Base-by-base conservation (phyloP, 1,140 invertebrate species). In the Drosophila ambigua region DNA sequence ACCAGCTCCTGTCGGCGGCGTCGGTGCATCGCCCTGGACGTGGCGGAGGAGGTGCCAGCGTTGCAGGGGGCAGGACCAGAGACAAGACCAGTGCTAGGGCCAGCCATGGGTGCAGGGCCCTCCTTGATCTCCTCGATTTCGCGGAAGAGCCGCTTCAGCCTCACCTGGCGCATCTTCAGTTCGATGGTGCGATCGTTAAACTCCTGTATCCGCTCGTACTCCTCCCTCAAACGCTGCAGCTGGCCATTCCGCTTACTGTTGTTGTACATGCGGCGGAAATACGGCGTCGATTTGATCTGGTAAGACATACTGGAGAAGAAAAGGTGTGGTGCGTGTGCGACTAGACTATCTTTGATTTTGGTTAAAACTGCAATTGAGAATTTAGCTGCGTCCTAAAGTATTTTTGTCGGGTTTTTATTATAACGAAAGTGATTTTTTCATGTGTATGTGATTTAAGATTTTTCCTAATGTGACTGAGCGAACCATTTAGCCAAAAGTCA, bases 111-210 rank as follows among this genome's bases (percentile, higher is more conserved):
- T n/a, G n/a, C 13, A 50, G 24, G 7, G 8, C 58, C 51, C 16
- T 77, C 83, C 39, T 87, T 91, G 2, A 91, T 87, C 7, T 91
- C 89, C 46, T 91, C 89, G 15, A 91, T 91, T 31, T 91, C 79
- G 4, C 79, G 73, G 23, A 91, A 91, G 2, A 91, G 51, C 1
- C 89, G 81, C 72, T 87, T 91, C 16, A 91, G 43, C 0, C 89
- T 85, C 61, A 91, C 79, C 54, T 91, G 76, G 0, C 89, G 89
- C 89, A 91, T 91, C 57, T 91, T 91, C 13, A 83, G 67, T 58
- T 90, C 89, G n/a, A 91, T 91, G 24, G 84, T 85, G 49, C 66
- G 84, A 50, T 91, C 89, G 11, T 91, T 89, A 52, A 91, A 91
- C 55, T 85, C 81, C 46, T 89, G 81, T 11, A 91, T 89, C 15